Conservation (phyloP, 1,140 invertebrate genomes). For the Drosophila lini region DNA sequence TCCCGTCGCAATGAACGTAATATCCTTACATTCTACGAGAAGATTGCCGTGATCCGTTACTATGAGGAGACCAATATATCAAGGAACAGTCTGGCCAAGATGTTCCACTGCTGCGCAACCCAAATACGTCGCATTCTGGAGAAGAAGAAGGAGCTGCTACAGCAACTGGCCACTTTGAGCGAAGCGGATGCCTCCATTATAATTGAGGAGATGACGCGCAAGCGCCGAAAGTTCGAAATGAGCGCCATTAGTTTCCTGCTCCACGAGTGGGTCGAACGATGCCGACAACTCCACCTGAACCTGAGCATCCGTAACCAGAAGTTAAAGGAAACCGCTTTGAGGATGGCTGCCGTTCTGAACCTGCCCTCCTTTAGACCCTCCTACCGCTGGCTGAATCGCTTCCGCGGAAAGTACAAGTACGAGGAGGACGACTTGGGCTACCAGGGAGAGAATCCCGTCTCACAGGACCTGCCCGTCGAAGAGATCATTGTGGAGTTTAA, state of each 20-base stretch:
- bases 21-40: constrained; percentile 81
- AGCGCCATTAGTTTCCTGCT: constrained; percentile 78
- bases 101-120: constrained; percentile 82
- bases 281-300: constrained; percentile 56
- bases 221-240: constrained; percentile 82
- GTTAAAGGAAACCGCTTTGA: constrained; percentile 71
- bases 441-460: constrained; percentile 35
- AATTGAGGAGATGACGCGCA: constrained; percentile 80
- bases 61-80: constrained; percentile 81
- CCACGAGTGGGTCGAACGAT: constrained; percentile 77
- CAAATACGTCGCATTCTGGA: constrained; percentile 81
- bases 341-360: constrained; percentile 74
- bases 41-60: constrained; percentile 80
- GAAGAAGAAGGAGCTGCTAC: constrained; percentile 72
- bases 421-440: constrained; percentile 73
- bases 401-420: constrained; percentile 78
- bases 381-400: constrained; percentile 78
- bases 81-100: constrained; percentile 76
- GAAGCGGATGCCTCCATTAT: constrained; percentile 76
- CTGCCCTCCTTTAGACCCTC: constrained; percentile 75
- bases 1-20: constrained; percentile 79
- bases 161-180: constrained; percentile 73
- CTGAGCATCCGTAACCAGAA: constrained; percentile 69
- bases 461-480: constrained; percentile 61
- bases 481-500: constrained; percentile 81